Base-by-base conservation (phyloP, 30 jellyfish, hydroid and myxozoan genomes). In the Cassiopea andromeda region DNA sequence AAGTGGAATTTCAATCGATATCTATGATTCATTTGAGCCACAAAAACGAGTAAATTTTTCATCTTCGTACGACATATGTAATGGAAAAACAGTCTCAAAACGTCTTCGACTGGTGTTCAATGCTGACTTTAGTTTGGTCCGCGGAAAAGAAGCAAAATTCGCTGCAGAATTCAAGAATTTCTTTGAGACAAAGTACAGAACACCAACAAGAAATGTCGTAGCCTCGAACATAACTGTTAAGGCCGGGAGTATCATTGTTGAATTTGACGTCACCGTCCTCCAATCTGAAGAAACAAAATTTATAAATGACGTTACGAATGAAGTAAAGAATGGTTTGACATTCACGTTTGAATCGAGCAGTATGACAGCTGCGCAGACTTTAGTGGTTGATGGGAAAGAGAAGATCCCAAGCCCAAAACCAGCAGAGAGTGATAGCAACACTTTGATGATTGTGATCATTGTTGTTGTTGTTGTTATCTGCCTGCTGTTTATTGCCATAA, bases 161-260 rank as follows among this genome's bases (percentile, higher is more conserved):
- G 83, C 78, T 57, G 70, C 82, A 4, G 77, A 73, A 48, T 90
- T 94, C 84, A 89, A 89, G 43, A 73, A 90, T 5, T 86, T 78
- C 86, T 89, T 83, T 60, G 97, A 79, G 54, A 44, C 76, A 1
- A 78, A 89, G 67, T 90, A 89, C 88, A 60, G 77, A 14, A 72
- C 80, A n/a, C 74, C 88, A 15, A 48, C 89, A 19, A 69, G 97
- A 18, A 83, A 76, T 12, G 97, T 90, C 46, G 84, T 89, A 1
- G 94, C 86, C 2, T 49, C 94, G 19, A 85, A 81, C 83, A 69
- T 90, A 73, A 76, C 91, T 18, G 97, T 87, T 50, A 82, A 50
- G 3, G 89, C 87, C 43, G 98, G 98, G 2, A 90, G 97, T 76
- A 90, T 94, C 58, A 69, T 92, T 1, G 98, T 92, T 48, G 91